A percentile compares a stretch with the other conserved stretches of the same genome.
phyloP scores from a whole-genome alignment of 2,113 vertebrate genomes.

The Hymenochirus boettgeri region DNA sequence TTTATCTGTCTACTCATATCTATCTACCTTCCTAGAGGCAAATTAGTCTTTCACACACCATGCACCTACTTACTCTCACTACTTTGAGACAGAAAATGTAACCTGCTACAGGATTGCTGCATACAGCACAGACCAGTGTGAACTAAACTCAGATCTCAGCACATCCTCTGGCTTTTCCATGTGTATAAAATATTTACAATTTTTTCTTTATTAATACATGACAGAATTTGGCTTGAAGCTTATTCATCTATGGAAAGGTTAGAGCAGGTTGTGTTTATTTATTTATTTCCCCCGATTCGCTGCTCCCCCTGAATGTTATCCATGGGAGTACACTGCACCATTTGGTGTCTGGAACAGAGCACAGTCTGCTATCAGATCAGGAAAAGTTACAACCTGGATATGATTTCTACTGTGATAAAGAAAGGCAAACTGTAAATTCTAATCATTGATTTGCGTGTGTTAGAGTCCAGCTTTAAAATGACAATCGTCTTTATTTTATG shows the following conservation, averaged over 20 bases:
- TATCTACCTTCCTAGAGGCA: no score
- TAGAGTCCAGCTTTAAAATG: no score
- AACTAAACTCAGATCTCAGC: constrained; percentile 15
- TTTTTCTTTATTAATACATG: constrained; percentile 39
- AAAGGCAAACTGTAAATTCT: neutral
- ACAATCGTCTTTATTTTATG: no score
- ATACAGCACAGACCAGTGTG: constrained; percentile 17
- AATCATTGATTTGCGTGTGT: no score
- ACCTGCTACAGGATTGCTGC: no score
- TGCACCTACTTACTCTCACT: no score
- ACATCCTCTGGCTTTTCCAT: constrained; percentile 6
- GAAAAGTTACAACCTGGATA: neutral
- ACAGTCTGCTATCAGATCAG: neutral
- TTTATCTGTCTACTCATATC: no score
- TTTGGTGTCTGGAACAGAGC: neutral
- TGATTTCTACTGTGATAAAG: neutral
- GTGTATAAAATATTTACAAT: constrained; percentile 35
- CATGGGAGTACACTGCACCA: neutral
- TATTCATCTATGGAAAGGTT: constrained; percentile 7
- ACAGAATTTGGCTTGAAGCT: constrained; percentile 21
- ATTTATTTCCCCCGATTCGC: neutral
- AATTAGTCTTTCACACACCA: no score
- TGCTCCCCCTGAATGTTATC: neutral
- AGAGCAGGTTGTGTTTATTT: neutral
- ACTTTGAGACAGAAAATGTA: no score